Evolutionary conservation across 35 echinoderm and acorn worm genomes (phyloP), one percentile per base, ranked within the genome.

Genomic region (Patiria miniata): DNA sequence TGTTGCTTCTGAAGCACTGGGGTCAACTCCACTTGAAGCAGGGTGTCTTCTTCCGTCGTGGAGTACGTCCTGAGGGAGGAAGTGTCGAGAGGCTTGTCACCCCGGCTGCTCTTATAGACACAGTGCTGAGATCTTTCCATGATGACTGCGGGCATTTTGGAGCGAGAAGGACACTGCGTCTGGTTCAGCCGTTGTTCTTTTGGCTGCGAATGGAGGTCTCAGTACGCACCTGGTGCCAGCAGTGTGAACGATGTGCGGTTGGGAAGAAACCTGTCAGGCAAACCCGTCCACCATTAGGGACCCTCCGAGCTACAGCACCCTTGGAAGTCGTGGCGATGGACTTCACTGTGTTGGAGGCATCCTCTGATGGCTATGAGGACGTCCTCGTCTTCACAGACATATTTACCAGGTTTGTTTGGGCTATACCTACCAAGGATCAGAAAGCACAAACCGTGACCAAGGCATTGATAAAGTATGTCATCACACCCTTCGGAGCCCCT

Each of bases 331-430:
- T 61, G 17, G 81, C 52, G 5, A 58, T 83, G 7, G 83, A 94
- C n/a, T 90, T 90, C 80, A 56, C 80, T 6, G 58, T 78, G 36
- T 28, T 90, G 10, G 88, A 94, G 40, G 52, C 22, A 33, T 88
- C 77, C 1, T 87, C 79, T 17, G 51, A 23, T 78, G 78, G 40
- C 2, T 40, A 56, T 12, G 90, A 95, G 39, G 92, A 95, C 81
- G 86, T 95, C 0, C 52, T 95, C 15, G 84, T 95, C 4, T 36
- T 95, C 7, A 95, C 93, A 5, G 93, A 95, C 39, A 73, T 91
- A 12, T 86, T 86, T 6, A 86, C 83, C 2, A 86, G 73, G 39
- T 86, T 59, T 29, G 38, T 59, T 61, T 60, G 61, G 52, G 59
- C 83, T 17, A 73, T 86, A 18, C 61, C 83, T 16, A 73, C 83